phyloP scores from a whole-genome alignment of 53 echinoderm and acorn worm genomes.

The Echinometra lucunter region DNA sequence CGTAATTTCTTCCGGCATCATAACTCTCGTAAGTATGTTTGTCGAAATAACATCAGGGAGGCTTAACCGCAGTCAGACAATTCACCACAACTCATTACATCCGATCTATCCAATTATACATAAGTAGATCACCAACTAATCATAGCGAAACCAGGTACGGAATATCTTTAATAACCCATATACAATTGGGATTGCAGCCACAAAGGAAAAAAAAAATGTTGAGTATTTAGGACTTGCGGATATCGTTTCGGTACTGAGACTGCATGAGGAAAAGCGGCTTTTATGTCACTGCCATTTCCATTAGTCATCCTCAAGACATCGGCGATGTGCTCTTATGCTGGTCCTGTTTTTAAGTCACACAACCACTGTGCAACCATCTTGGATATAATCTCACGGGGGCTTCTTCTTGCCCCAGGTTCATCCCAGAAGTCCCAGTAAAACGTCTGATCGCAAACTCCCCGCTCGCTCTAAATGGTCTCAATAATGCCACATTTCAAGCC shows the following conservation, averaged over 20 bases:
- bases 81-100: neutral
- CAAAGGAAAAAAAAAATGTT: neutral
- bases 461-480: neutral
- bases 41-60: neutral
- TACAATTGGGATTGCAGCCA: neutral
- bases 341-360: neutral
- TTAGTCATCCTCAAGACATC: neutral
- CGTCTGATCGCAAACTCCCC: neutral
- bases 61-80: neutral
- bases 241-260: neutral
- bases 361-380: neutral
- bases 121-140: neutral
- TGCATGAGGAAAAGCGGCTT: neutral
- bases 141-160: neutral
- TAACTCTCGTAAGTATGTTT: neutral
- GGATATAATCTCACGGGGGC: neutral
- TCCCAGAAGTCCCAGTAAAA: neutral
- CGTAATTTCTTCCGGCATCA: neutral
- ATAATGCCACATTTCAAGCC: constrained; percentile 36
- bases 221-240: neutral
- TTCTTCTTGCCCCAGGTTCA: neutral
- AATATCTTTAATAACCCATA: neutral
- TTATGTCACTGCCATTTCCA: neutral
- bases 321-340: neutral
- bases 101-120: neutral